Percentiles rank a stretch among this genome's conserved stretches.
Conservation (phyloP, 53 echinoderm and acorn worm genomes). For the Apostichopus leukothele region DNA sequence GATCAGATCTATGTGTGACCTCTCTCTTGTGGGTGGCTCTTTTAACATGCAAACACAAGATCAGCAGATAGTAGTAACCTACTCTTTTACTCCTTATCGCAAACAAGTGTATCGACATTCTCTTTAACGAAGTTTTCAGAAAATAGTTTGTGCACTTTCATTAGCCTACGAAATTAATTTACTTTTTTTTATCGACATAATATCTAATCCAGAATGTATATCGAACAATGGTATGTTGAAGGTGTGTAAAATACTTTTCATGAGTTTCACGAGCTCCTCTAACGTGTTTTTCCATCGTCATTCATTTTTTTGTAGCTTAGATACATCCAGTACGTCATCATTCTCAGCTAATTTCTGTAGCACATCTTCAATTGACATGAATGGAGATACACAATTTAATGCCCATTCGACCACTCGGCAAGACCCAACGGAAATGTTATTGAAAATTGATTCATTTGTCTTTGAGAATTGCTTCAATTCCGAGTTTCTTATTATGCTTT, state of each 20-base stretch:
- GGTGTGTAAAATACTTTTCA: background rate
- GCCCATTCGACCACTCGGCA: background rate
- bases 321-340: background rate
- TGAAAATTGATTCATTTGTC: background rate
- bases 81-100: no score
- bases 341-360: background rate
- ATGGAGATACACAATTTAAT: background rate
- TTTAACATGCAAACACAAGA: no score
- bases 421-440: background rate
- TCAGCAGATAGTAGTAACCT: no score
- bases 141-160: background rate
- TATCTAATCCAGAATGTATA: background rate
- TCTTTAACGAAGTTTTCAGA: background rate
- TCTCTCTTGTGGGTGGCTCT: no score
- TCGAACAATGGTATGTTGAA: background rate
- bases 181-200: background rate
- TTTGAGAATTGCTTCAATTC: no score
- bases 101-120: no score
- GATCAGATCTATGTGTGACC: no score
- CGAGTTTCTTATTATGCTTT: no score
- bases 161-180: background rate
- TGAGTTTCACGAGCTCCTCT: background rate
- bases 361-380: background rate
- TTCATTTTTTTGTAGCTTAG: background rate
- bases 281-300: background rate